Evolutionary conservation across 2,113 vertebrate genomes (phyloP), one percentile per base, ranked within the genome.

Genomic region (Chloropsis cyanopogon): DNA sequence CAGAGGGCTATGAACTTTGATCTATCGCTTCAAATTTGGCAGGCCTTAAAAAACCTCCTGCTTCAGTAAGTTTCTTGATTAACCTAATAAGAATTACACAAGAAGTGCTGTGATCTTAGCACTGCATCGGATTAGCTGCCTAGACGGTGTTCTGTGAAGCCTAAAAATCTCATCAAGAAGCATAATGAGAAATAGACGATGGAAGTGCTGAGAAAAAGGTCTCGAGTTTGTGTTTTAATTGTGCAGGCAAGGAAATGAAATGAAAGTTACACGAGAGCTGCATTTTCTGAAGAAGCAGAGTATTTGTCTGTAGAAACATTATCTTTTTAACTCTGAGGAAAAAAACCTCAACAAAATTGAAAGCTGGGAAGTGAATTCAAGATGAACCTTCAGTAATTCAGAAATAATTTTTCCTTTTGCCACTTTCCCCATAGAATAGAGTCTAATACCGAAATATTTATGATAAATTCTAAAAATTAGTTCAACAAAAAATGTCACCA

Each of bases 51-150:
- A 96, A 94, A 81, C 76, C 92, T 97, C 95, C 93, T 97, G 95
- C 96, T 97, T 97, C 96, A 97, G 82, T 97, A 94, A 90, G 87
- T 96, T 96, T 80, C 96, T 97, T 96, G 96, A 97, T 95, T 96
- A 96, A 97, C 92, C 88, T 94, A 95, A 92, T 95, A 87, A 97
- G 93, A 96, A 92, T 75, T 87, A 89, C 90, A 83, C 96, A 96
- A 95, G 97, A 50, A 95, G 87, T 10, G 63, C 86, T 92, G 88
- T 91, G 94, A 96, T 97, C 96, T 96, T 82, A 52, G 82, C 77
- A 15, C 69, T 94, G 94, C 95, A 93, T 95, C 92, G 72, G 95
- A 97, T 95, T 97, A 96, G 72, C 92, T 39, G 80, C 86, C 91
- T 69, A 41, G 77, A 84, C 25, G 2, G 90, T 95, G 96, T 87